These are phyloP conservation scores for Emydoidea blandingii DNA, from an alignment of 2,797 vertebrate genomes.

Conservation along the genomic window DNA sequence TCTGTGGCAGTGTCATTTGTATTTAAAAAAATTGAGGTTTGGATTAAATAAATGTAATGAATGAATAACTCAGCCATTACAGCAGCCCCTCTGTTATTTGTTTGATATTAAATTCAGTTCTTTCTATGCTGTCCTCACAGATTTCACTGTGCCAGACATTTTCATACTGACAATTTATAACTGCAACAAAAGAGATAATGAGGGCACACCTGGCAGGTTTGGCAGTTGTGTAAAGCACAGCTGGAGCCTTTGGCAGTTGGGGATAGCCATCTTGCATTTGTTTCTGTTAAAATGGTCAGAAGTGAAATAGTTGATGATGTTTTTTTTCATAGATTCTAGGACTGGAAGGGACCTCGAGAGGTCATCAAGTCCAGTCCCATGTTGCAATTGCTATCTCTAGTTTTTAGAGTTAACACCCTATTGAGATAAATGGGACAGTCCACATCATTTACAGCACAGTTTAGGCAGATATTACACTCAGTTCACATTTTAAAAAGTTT, in stretches of 20 bases:
- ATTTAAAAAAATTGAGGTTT: neutral
- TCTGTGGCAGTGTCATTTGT: neutral
- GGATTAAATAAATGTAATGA: neutral
- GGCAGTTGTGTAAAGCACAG: neutral
- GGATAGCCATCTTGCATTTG: neutral
- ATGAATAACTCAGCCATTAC: neutral
- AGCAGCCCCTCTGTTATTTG: neutral
- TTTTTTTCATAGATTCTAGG: no score
- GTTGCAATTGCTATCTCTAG: neutral
- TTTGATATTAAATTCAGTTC: neutral
- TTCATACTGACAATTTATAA: neutral
- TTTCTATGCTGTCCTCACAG: neutral
- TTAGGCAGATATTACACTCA: neutral
- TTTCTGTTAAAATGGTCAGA: neutral
- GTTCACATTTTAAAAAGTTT: neutral
- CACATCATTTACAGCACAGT: neutral
- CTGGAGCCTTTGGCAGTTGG: neutral
- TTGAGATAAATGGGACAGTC: neutral
- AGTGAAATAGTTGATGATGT: neutral
- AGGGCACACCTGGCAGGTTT: neutral
- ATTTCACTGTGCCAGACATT: neutral
- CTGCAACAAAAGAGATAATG: neutral
- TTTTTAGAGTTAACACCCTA: neutral
- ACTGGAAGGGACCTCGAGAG: no score
- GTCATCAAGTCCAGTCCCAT: no score